These are phyloP conservation scores for Lampris incognitus DNA, from an alignment of 2,113 vertebrate genomes.

Conservation along the genomic window DNA sequence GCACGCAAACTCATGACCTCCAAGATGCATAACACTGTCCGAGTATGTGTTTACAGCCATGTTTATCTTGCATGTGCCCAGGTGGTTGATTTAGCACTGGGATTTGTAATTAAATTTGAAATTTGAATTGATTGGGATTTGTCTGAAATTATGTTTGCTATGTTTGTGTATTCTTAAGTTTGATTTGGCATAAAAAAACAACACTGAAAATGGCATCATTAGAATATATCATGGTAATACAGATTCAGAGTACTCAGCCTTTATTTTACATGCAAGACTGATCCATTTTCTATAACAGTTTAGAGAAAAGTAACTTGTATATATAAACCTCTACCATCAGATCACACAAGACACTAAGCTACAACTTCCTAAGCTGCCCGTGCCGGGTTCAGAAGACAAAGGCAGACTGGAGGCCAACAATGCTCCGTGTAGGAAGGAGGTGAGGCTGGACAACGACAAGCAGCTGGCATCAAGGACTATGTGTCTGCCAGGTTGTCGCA, in stretches of 20 bases:
- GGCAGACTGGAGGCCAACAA: conserved; percentile 42
- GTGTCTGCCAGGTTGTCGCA: conserved; percentile 88
- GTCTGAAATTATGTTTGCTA: too few relatives aligned
- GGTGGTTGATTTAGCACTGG: too few relatives aligned
- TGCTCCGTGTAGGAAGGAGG: conserved; percentile 3
- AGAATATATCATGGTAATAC: background rate
- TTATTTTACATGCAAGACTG: too few relatives aligned
- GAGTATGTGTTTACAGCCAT: conserved; percentile 76
- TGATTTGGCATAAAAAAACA: too few relatives aligned
- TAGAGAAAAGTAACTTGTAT: too few relatives aligned
- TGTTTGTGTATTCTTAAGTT: too few relatives aligned
- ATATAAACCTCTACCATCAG: conserved; percentile 65
- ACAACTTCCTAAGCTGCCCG: conserved; percentile 83
- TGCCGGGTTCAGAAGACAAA: conserved; percentile 65
- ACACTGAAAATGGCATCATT: background rate
- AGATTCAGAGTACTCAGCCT: background rate
- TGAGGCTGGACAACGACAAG: conserved; percentile 78
- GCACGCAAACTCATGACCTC: conserved; percentile 96
- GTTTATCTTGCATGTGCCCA: background rate
- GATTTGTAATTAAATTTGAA: too few relatives aligned
- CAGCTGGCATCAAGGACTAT: conserved; percentile 85
- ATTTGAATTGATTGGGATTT: too few relatives aligned
- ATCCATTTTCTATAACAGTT: too few relatives aligned
- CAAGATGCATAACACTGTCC: conserved; percentile 95
- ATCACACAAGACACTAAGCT: conserved; percentile 86